phyloP scores from a whole-genome alignment of 2,113 vertebrate genomes.

The Arizona elegans region DNA sequence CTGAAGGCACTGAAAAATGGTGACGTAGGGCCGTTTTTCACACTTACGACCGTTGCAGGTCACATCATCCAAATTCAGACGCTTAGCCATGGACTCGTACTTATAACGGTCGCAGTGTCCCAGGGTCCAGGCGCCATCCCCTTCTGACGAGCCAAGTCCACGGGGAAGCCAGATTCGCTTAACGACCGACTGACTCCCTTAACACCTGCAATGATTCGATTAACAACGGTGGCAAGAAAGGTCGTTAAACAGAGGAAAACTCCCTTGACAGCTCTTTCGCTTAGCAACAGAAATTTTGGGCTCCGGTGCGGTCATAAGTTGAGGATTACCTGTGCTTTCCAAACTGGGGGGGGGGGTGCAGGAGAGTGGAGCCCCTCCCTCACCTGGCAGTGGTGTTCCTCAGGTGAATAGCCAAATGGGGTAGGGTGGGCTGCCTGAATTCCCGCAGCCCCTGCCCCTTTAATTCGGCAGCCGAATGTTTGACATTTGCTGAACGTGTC shows the following conservation, averaged over 20 bases:
- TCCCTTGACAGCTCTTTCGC: fast-evolving
- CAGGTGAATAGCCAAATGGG: background rate
- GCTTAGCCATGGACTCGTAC: fast-evolving
- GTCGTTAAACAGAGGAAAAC: fast-evolving
- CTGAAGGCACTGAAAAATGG: background rate
- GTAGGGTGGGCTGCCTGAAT: background rate
- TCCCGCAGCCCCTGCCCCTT: background rate
- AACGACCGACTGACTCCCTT: background rate
- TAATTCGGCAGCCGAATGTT: background rate
- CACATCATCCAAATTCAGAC: background rate
- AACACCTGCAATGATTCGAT: background rate
- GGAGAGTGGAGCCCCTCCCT: background rate
- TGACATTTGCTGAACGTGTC: background rate
- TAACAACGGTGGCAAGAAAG: background rate
- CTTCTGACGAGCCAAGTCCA: too few species aligned
- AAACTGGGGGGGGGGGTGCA: fast-evolving
- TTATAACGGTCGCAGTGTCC: background rate
- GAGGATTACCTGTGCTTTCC: background rate
- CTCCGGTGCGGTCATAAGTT: fast-evolving
- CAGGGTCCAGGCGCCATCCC: too few species aligned
- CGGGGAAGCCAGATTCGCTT: background rate
- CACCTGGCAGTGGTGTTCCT: background rate
- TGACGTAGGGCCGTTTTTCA: background rate
- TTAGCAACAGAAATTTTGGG: background rate
- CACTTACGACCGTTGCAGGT: background rate